phyloP scores from a whole-genome alignment of 2,888 invertebrate genomes.

The Ramazzottius varieornatus region DNA sequence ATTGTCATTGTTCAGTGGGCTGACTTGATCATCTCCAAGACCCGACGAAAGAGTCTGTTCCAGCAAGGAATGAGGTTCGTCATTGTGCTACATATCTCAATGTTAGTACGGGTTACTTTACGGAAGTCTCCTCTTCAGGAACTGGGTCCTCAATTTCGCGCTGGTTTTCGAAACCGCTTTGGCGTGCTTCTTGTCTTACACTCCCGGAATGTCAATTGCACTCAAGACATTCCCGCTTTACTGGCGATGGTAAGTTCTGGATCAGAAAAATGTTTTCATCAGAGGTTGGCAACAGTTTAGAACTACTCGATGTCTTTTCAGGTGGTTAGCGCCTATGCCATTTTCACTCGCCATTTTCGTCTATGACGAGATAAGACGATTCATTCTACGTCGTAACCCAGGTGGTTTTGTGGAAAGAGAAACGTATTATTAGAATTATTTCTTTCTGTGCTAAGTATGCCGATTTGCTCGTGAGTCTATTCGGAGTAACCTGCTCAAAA shows the following conservation, averaged over 20 bases:
- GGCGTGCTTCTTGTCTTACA: conserved; percentile 23
- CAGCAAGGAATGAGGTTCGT: background rate
- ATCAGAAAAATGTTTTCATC: too few species aligned
- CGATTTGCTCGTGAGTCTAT: too few species aligned
- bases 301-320: too few species aligned
- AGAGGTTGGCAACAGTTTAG: too few species aligned
- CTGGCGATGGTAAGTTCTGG: background rate
- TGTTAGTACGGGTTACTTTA: too few species aligned
- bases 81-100: background rate
- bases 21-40: conserved; percentile 1
- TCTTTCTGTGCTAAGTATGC: too few species aligned
- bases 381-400: conserved; percentile 21
- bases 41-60: background rate
- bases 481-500: too few species aligned
- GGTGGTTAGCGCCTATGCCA: conserved; percentile 29
- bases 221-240: background rate
- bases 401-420: conserved; percentile 26
- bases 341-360: conserved; percentile 27
- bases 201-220: conserved; percentile 18
- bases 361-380: conserved; percentile 26
- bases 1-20: conserved; percentile 3
- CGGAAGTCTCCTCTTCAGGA: too few species aligned
- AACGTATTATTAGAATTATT: conserved; percentile 22
- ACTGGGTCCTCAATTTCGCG: conserved; percentile 23
- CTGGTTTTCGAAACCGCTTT: conserved; percentile 24